Evolutionary conservation across 2,113 vertebrate genomes (phyloP).

Genomic region (Alethe diademata): DNA sequence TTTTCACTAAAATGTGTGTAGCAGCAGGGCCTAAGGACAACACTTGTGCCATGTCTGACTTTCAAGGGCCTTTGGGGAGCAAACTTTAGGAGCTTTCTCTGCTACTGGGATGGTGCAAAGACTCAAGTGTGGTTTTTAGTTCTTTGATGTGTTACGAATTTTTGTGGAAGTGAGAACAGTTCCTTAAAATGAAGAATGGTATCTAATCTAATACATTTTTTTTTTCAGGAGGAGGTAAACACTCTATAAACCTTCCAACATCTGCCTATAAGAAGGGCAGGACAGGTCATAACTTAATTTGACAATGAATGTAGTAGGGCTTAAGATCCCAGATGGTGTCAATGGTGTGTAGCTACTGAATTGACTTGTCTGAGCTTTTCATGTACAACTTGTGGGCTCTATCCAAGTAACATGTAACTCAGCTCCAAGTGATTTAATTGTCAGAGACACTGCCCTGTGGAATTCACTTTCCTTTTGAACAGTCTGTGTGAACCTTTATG

Average conservation of each 20-base stretch:
- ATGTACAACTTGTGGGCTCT: neutral
- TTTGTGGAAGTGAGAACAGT: neutral
- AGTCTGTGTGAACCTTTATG: too few species aligned
- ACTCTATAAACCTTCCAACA: neutral
- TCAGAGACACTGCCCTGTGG: neutral
- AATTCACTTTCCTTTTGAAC: neutral
- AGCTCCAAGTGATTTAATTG: neutral
- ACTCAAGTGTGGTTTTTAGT: neutral
- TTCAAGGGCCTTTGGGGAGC: neutral
- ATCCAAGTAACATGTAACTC: neutral
- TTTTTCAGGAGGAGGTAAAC: neutral
- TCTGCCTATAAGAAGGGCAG: neutral
- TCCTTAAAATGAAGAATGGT: neutral
- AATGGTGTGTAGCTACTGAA: neutral
- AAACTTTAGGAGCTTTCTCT: neutral
- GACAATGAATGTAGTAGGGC: neutral
- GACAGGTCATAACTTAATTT: neutral
- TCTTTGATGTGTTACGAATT: neutral
- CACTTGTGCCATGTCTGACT: neutral
- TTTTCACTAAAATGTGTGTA: neutral
- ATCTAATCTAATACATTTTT: fast-evolving
- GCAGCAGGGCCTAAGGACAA: neutral
- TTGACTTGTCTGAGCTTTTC: neutral
- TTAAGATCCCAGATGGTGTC: neutral
- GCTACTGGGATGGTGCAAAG: neutral